Base-by-base conservation (phyloP, 92 coral and sea anemone species). In the Pocillopora grandis region DNA sequence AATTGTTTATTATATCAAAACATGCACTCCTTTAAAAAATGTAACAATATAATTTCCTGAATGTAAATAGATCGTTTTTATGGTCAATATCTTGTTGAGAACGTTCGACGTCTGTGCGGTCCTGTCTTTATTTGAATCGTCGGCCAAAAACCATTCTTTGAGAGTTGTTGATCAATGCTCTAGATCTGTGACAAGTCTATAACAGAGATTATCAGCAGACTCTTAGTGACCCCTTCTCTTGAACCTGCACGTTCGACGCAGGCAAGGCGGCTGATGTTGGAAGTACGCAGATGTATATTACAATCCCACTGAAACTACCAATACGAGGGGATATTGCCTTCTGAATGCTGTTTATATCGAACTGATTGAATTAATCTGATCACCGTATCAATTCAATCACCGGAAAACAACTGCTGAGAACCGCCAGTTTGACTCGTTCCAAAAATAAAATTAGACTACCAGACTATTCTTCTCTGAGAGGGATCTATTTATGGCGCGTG, bases 281-380 rank as follows among this genome's bases (percentile, higher is more conserved):
- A 81, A n/a, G 76, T 20, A 81, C 61, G 85, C 21, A 81, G 70
- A 71, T 77, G 60, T 31, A 81, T 81, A 81, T 81, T 12, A 70
- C 10, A 15, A 65, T n/a, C 11, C 3, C 66, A 61, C 55, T 58
- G 23, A 78, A 70, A 69, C 59, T 11, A 68, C 35, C 76, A 69
- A 59, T 58, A 18, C 62, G 7, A 17, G 12, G 16, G 15, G 74
- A 18, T 55, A 9, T 15, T 2, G 27, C 70, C n/a, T 59, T 37
- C 36, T 71, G 19, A n/a, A 71, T 19, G 15, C 71, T 58, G 19
- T 20, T 37, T 71, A 60, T 59, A 59, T 19, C 23, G 55, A 23
- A 19, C 37, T 27, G 60, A 67, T 79, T 66, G 72, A 56, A 78
- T 56, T 23, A 78, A 75, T 23, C 48, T 52, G 64, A 75, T 75